Base-by-base conservation (phyloP, 2,113 vertebrate species). In the Raja brachyura region DNA sequence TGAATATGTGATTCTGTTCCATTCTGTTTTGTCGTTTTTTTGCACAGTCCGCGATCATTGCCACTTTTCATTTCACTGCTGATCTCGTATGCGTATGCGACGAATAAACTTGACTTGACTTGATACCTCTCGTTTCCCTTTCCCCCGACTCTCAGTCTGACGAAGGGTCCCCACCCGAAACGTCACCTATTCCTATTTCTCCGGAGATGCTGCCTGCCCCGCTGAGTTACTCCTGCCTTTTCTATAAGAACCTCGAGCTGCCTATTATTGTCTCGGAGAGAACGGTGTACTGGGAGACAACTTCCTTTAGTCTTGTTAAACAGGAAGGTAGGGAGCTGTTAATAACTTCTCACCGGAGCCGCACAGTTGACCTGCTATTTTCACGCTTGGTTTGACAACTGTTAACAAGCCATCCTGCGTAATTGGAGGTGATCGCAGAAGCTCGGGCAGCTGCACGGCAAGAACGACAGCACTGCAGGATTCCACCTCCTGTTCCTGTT, bases 301-400 rank as follows among this genome's bases (percentile, higher is more conserved):
- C 70, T 92, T 68, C 33, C 90, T 73, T 92, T 73, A 22, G 66
- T 92, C 90, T 48, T 92, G 90, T 92, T 92, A 92, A 48, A 70
- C 90, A 92, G 90, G 63, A 92, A 92, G 73, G 90, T 16, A 54
- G 18, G 48, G 68, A 79, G 66, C 68, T 73, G 31, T 48, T 70
- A 54, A 74, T 73, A 48, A 73, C 31, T 92, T 92, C 31, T 54
- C 90, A 92, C 5, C 11, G 68, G 20, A 54, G 90, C 18, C 3
- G 39, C 86, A 73, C 70, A 70, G 66, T 25, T 61, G 70, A 11
- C 68, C 66, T 92, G 20, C 66, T 92, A 73, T 92, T 92, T 92
- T 25, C 31, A 39, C 11, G 66, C 66, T 74, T 48, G 68, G 66
- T 18, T 92, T 73, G 90, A 73, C 90, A 92, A 74, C 90, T 39